Percentiles rank a stretch among this genome's conserved stretches.
Evolutionary conservation across 2,797 vertebrate genomes (phyloP).

Genomic region (Protonibea diacanthus): DNA sequence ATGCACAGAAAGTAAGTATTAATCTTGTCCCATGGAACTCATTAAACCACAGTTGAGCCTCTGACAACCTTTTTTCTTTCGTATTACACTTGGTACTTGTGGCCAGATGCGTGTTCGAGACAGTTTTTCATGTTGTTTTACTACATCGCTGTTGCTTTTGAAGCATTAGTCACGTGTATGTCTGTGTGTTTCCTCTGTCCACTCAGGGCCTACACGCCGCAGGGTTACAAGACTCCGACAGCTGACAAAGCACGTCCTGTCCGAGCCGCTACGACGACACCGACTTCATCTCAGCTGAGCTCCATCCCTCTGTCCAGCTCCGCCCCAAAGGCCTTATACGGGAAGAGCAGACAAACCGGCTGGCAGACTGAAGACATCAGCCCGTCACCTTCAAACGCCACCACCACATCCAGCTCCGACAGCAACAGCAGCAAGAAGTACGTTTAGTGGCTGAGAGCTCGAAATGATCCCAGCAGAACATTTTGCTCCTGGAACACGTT

Average conservation of each 20-base stretch:
- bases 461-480: not conserved
- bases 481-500: not conserved
- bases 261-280: conserved; percentile 75
- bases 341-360: conserved; percentile 82
- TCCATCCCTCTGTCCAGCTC: conserved; percentile 89
- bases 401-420: conserved; percentile 69
- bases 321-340: conserved; percentile 90
- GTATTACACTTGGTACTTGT: not conserved
- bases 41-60: not conserved
- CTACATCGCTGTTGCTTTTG: not conserved
- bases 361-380: conserved; percentile 86
- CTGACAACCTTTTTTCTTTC: no score
- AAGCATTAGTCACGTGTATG: not conserved
- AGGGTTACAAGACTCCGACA: conserved; percentile 87
- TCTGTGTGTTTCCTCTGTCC: conserved; percentile 15
- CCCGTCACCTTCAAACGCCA: conserved; percentile 69
- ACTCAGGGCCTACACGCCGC: conserved; percentile 86
- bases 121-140: not conserved
- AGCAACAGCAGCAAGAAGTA: conserved; percentile 82
- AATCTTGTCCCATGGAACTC: not conserved
- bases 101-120: not conserved
- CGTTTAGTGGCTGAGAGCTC: conserved; percentile 1
- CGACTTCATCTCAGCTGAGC: conserved; percentile 80
- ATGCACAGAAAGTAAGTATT: not conserved
- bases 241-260: conserved; percentile 80